Evolutionary conservation across 2,113 vertebrate genomes (phyloP).

Genomic region (Nycticorax nycticorax): DNA sequence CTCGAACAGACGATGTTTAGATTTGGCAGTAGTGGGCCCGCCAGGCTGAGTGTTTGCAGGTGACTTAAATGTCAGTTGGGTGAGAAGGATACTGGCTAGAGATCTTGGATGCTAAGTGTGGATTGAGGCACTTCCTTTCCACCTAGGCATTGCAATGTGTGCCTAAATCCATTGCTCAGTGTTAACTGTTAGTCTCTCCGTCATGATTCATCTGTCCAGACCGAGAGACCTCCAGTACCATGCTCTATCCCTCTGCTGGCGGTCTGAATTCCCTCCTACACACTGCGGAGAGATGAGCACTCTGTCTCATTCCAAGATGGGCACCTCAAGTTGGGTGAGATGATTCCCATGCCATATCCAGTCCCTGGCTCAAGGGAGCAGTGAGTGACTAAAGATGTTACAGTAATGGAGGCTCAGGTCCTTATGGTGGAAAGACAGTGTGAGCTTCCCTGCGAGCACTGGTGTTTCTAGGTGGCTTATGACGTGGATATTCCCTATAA

Average conservation of each 20-base stretch:
- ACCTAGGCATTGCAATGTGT: neutral
- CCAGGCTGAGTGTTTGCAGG: neutral
- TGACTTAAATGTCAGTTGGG: neutral
- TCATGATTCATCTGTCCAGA: neutral
- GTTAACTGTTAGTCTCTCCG: neutral
- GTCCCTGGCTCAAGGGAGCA: neutral
- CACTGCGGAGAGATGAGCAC: neutral
- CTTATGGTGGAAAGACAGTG: neutral
- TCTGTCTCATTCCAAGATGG: neutral
- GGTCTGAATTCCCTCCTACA: neutral
- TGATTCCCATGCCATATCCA: neutral
- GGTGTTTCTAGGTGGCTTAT: neutral
- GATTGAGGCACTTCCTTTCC: neutral
- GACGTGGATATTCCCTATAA: neutral
- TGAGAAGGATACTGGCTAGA: neutral
- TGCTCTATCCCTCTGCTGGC: neutral
- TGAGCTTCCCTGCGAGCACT: neutral
- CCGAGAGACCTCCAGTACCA: fast-evolving
- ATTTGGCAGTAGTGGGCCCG: neutral
- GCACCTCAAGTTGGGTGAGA: neutral
- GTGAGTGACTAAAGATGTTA: neutral
- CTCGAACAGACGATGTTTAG: neutral
- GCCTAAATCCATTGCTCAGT: neutral
- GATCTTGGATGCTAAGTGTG: neutral
- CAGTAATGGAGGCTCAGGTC: neutral